Evolutionary conservation across 2,797 vertebrate genomes (phyloP).

Genomic region (Ctenopoma kingsleyae): DNA sequence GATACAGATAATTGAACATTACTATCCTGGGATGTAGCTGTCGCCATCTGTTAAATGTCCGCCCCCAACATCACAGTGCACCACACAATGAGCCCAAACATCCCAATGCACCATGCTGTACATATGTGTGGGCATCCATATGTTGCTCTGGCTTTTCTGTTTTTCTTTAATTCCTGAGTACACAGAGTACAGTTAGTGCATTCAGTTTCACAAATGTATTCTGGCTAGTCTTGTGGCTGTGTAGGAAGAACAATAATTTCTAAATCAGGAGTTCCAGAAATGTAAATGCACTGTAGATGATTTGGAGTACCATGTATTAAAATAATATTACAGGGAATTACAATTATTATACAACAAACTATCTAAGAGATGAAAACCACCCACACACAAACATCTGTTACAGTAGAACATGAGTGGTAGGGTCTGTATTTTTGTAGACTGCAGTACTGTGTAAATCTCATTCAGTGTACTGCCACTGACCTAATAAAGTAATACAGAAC

Average conservation of each 20-base stretch:
- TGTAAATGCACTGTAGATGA: neutral
- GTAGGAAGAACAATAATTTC: neutral
- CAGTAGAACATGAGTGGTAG: neutral
- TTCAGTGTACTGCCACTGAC: neutral
- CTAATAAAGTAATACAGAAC: neutral
- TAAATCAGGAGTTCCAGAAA: neutral
- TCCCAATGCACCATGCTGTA: slow-evolving; percentile 44
- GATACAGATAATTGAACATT: slow-evolving; percentile 85
- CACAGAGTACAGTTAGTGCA: neutral
- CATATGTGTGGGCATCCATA: slow-evolving; percentile 46
- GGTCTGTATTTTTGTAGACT: neutral
- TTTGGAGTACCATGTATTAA: neutral
- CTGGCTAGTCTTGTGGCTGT: neutral
- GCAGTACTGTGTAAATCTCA: neutral
- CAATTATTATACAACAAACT: neutral
- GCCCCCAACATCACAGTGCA: slow-evolving; percentile 76
- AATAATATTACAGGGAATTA: slow-evolving; percentile 10
- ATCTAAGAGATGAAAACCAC: slow-evolving; percentile 4
- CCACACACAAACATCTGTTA: slow-evolving; percentile 12
- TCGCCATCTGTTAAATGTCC: slow-evolving; percentile 80
- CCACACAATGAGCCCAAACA: slow-evolving; percentile 60
- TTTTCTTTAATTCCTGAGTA: slow-evolving; percentile 17
- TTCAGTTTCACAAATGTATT: slow-evolving; percentile 13
- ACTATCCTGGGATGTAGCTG: slow-evolving; percentile 77
- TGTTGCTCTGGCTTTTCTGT: slow-evolving; percentile 16